Evolutionary conservation across 2,888 invertebrate genomes (phyloP).

Genomic region (Anoncus sp.): DNA sequence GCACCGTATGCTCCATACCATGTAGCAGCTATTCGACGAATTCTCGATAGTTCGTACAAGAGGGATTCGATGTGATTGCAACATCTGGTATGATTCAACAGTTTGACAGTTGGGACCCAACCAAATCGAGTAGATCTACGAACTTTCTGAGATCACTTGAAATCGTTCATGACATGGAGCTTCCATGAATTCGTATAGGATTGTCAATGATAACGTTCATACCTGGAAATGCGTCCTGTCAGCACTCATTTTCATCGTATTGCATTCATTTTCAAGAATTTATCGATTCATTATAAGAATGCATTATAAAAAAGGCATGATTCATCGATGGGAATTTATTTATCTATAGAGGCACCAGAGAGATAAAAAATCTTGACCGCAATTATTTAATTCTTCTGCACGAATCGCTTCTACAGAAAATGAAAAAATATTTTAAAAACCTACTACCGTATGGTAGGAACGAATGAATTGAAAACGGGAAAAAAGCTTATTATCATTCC

Average conservation of each 20-base stretch:
- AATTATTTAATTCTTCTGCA: background rate
- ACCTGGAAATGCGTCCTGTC: conserved; percentile 4
- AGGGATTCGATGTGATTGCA: conserved; percentile 49
- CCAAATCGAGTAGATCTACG: conserved; percentile 23
- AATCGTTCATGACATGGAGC: conserved; percentile 52
- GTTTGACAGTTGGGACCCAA: conserved; percentile 36
- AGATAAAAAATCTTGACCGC: background rate
- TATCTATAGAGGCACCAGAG: background rate
- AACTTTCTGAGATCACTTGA: conserved; percentile 36
- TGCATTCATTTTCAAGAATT: background rate
- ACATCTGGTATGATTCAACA: conserved; percentile 59
- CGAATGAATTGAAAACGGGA: conserved; percentile 4
- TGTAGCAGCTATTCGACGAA: conserved; percentile 11
- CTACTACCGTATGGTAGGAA: background rate
- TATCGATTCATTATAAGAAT: background rate
- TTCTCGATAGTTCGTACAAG: conserved; percentile 27
- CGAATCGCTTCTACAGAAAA: conserved; percentile 3
- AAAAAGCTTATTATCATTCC: conserved; percentile 30
- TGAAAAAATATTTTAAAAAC: background rate
- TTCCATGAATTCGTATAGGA: conserved; percentile 26
- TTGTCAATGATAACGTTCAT: conserved; percentile 10
- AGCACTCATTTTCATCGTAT: background rate
- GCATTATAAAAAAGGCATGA: background rate
- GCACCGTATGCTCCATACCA: background rate
- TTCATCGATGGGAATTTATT: conserved; percentile 1